phyloP scores from a whole-genome alignment of 2,113 vertebrate genomes.

The Amphiprion ocellaris region DNA sequence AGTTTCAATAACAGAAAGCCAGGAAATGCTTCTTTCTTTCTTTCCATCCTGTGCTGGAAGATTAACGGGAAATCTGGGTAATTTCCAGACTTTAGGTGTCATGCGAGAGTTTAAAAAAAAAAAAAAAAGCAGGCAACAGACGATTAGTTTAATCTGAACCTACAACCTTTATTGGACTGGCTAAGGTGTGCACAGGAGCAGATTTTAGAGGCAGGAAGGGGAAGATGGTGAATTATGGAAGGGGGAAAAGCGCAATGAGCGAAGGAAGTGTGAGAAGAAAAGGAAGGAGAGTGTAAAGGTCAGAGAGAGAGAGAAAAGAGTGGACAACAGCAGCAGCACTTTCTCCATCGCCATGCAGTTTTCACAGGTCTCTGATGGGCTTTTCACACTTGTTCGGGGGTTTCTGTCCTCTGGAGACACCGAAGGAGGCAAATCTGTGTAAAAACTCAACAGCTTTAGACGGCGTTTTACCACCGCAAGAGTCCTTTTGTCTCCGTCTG shows the following conservation, averaged over 20 bases:
- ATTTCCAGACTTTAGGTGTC: not conserved
- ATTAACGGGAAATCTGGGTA: slow-evolving; percentile 48
- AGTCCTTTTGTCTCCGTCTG: slow-evolving; percentile 29
- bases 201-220: slow-evolving; percentile 67
- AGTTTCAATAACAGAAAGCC: slow-evolving; percentile 72
- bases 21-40: slow-evolving; percentile 72
- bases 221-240: slow-evolving; percentile 50
- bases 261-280: slow-evolving; percentile 55
- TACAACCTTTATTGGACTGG: slow-evolving; percentile 84
- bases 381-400: slow-evolving; percentile 67
- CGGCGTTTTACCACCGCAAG: slow-evolving; percentile 31
- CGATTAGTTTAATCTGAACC: slow-evolving; percentile 70
- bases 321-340: slow-evolving; percentile 44
- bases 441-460: slow-evolving; percentile 53
- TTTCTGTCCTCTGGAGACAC: slow-evolving; percentile 46
- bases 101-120: not conserved
- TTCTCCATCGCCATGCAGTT: slow-evolving; percentile 56
- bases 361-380: slow-evolving; percentile 69
- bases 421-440: slow-evolving; percentile 29
- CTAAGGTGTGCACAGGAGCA: slow-evolving; percentile 78
- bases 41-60: slow-evolving; percentile 59
- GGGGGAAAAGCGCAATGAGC: slow-evolving; percentile 27
- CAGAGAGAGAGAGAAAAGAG: slow-evolving; percentile 46
- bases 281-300: slow-evolving; percentile 63
- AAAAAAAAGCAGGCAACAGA: slow-evolving; percentile 45